Conservation (phyloP, 2,797 vertebrate genomes). For the Macropus fuliginosus region DNA sequence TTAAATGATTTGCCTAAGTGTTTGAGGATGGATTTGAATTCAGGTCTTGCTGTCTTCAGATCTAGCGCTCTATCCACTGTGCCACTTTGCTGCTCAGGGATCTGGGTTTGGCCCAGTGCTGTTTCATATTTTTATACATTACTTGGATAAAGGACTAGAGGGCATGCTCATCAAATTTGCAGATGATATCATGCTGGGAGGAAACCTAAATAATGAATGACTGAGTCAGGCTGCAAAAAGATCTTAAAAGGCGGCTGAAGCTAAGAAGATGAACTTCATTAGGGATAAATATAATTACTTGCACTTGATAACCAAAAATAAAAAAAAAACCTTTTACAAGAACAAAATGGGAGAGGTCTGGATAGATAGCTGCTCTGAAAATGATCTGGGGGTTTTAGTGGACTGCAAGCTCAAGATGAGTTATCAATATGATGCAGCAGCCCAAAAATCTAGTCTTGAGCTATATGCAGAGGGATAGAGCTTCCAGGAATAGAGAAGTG, state of each 20-base stretch:
- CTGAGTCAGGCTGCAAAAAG: neutral
- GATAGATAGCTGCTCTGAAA: neutral
- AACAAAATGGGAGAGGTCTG: neutral
- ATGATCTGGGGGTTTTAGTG: neutral
- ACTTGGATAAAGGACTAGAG: neutral
- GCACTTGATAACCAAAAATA: neutral
- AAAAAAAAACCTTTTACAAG: neutral
- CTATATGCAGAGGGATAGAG: neutral
- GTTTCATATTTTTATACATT: neutral
- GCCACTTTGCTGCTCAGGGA: neutral
- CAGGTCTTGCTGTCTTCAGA: neutral
- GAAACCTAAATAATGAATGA: neutral
- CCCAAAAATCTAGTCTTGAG: neutral
- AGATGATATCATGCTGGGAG: neutral
- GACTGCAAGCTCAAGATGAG: neutral
- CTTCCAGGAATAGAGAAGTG: neutral
- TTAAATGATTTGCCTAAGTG: neutral
- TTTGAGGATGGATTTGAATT: neutral
- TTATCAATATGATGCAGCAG: neutral
- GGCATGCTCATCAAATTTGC: neutral
- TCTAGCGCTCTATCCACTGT: neutral
- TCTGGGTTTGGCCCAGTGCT: too few relatives aligned
- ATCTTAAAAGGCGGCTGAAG: neutral
- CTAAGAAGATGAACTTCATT: neutral
- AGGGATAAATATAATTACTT: neutral